Evolutionary conservation across 1,140 invertebrate genomes (phyloP).

Genomic region (Procambarus clarkii): DNA sequence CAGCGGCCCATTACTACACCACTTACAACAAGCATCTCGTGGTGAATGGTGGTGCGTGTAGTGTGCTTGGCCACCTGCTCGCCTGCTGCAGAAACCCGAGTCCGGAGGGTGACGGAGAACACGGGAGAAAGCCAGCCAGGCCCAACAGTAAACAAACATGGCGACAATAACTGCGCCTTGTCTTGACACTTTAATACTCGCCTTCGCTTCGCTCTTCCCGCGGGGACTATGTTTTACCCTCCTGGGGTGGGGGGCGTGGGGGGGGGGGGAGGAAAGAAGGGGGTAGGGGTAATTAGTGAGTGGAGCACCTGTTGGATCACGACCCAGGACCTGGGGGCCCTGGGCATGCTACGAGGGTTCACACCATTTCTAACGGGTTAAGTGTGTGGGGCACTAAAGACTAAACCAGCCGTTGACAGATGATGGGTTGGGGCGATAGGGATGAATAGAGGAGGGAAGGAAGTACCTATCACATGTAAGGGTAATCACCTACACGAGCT

Average conservation of each 20-base stretch:
- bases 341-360: background rate
- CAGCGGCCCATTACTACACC: background rate
- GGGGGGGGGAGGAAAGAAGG: background rate
- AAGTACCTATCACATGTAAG: too few relatives aligned
- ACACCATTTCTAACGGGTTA: background rate
- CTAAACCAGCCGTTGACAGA: too few relatives aligned
- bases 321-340: background rate
- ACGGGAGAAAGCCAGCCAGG: background rate
- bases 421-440: too few relatives aligned
- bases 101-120: too few relatives aligned
- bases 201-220: constrained; percentile 11
- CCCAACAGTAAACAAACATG: constrained; percentile 36
- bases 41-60: background rate
- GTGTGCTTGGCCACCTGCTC: too few relatives aligned
- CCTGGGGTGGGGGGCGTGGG: background rate
- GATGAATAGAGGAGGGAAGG: too few relatives aligned
- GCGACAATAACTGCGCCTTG: constrained; percentile 29
- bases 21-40: background rate
- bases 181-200: constrained; percentile 26
- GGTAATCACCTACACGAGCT: too few relatives aligned
- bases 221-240: background rate
- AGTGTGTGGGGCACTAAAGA: too few relatives aligned
- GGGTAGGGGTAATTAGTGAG: background rate
- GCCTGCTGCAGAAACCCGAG: too few relatives aligned
- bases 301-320: background rate